Evolutionary conservation across 2,797 vertebrate species (phyloP).

Genomic region (Aulostomus chinensis): DNA sequence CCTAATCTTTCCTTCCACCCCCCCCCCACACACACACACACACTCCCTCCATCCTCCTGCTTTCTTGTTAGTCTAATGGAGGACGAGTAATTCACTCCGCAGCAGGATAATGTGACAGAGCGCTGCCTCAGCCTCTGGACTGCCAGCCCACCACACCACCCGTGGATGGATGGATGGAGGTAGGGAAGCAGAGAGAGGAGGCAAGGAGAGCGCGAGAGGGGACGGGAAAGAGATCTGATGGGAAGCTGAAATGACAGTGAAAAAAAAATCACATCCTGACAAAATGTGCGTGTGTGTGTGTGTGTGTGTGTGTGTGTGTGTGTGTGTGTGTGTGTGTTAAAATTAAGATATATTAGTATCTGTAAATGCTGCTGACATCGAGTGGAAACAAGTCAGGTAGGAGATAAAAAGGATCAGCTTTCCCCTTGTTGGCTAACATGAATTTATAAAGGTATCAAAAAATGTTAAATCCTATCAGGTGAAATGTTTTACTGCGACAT

Average conservation of each 20-base stretch:
- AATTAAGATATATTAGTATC: too few relatives aligned
- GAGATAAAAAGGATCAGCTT: too few relatives aligned
- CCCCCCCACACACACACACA: too few relatives aligned
- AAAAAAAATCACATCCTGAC: conserved; percentile 37
- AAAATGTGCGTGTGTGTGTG: conserved; percentile 24
- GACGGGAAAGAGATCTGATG: conserved; percentile 32
- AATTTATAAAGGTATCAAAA: too few relatives aligned
- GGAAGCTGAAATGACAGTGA: conserved; percentile 47
- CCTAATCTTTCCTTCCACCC: neutral
- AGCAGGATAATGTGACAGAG: conserved; percentile 73
- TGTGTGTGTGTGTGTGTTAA: too few relatives aligned
- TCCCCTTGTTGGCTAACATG: too few relatives aligned
- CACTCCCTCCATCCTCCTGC: conserved; percentile 31
- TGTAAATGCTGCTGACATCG: too few relatives aligned
- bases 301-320: neutral
- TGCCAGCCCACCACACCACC: conserved; percentile 42
- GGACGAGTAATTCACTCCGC: conserved; percentile 81
- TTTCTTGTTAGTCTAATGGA: conserved; percentile 82
- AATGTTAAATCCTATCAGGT: too few relatives aligned
- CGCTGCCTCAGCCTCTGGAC: conserved; percentile 78
- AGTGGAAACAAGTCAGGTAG: too few relatives aligned
- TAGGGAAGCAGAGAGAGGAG: conserved; percentile 13
- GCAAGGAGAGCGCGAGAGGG: conserved; percentile 1
- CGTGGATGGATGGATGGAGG: conserved; percentile 33
- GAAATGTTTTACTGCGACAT: too few relatives aligned